Evolutionary conservation across 2,888 invertebrate species (phyloP).

Genomic region (Hydriomena furcata): DNA sequence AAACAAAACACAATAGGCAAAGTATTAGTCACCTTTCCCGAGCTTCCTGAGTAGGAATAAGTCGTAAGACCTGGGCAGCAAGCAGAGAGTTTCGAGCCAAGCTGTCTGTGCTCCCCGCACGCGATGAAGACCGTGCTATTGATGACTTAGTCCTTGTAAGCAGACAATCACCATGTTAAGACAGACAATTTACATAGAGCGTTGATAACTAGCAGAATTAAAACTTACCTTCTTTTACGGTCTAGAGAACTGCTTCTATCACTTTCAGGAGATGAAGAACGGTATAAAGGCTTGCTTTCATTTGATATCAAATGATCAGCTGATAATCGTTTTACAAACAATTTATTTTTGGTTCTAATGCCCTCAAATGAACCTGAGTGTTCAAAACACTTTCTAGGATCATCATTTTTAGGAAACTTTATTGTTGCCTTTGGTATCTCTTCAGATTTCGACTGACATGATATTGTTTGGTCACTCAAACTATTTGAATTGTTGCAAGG

Average conservation of each 20-base stretch:
- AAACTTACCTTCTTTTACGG: constrained; percentile 69
- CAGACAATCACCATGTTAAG: constrained; percentile 37
- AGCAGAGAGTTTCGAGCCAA: constrained; percentile 89
- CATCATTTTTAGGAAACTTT: constrained; percentile 70
- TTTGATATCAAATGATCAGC: constrained; percentile 77
- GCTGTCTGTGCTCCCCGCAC: constrained; percentile 85
- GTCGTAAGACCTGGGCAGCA: constrained; percentile 90
- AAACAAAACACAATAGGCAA: too few relatives aligned
- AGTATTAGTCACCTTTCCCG: constrained; percentile 85
- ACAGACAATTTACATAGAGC: constrained; percentile 14
- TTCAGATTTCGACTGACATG: constrained; percentile 68
- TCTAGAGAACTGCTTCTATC: constrained; percentile 77
- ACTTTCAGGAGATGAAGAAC: constrained; percentile 77
- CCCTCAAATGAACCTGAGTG: constrained; percentile 78
- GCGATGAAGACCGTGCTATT: constrained; percentile 68
- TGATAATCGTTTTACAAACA: constrained; percentile 76
- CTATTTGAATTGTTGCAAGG: constrained; percentile 71
- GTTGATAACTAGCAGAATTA: background rate
- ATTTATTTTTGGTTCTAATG: constrained; percentile 69
- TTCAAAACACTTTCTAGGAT: constrained; percentile 69
- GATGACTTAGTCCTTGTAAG: constrained; percentile 67
- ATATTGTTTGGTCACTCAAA: constrained; percentile 63
- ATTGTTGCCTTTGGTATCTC: constrained; percentile 73
- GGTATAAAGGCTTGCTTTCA: constrained; percentile 68
- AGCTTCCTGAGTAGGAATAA: constrained; percentile 92